Percentiles rank a stretch among this genome's conserved stretches.
These are phyloP conservation scores for Microcebus tavaratra DNA, from an alignment of 2,113 vertebrate species.

Conservation along the genomic window DNA sequence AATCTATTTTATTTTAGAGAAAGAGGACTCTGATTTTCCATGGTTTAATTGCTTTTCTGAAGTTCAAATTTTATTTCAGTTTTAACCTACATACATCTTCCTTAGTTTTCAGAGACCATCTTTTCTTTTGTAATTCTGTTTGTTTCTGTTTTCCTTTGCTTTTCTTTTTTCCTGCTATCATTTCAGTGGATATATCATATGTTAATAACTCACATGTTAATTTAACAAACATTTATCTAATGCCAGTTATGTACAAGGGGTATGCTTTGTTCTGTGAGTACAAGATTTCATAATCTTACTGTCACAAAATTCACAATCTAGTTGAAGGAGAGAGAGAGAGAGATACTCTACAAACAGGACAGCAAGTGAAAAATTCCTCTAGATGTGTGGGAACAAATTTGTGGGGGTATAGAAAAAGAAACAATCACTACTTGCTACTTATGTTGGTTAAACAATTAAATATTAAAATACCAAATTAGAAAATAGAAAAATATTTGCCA, in stretches of 20 bases:
- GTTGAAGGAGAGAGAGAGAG: neutral
- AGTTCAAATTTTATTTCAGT: conserved; percentile 22
- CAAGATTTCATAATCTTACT: neutral
- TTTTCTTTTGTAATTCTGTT: neutral
- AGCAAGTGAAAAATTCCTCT: neutral
- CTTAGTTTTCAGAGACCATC: neutral
- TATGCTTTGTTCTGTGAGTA: neutral
- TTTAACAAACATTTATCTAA: neutral
- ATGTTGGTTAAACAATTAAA: neutral
- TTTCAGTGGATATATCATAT: neutral
- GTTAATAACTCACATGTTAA: neutral
- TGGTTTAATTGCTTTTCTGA: neutral
- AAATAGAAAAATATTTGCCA: neutral
- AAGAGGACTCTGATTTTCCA: neutral
- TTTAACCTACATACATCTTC: neutral
- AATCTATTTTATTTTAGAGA: neutral
- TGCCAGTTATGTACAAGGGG: neutral
- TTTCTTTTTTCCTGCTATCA: neutral
- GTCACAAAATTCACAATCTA: neutral
- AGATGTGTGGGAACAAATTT: neutral
- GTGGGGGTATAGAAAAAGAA: neutral
- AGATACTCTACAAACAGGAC: neutral
- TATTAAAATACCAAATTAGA: neutral
- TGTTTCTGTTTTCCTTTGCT: neutral
- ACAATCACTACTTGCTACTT: neutral